These are phyloP conservation scores for Herpetotheres cachinnans DNA, from an alignment of 2,113 vertebrate genomes.

Conservation along the genomic window DNA sequence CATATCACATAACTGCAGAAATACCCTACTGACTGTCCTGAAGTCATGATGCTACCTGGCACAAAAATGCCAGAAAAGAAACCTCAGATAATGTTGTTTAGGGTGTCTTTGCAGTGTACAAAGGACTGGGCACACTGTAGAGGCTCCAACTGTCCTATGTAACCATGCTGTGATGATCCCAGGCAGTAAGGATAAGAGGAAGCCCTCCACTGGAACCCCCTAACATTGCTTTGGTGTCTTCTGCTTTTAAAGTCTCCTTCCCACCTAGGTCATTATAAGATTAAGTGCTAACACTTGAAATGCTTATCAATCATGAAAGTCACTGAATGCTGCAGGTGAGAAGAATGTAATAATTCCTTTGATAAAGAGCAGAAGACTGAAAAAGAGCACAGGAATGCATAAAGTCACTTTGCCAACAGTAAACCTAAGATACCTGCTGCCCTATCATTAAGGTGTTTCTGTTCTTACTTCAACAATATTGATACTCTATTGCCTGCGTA, in stretches of 20 bases:
- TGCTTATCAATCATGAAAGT: background rate
- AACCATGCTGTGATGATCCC: background rate
- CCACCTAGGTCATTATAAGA: background rate
- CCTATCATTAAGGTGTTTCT: background rate
- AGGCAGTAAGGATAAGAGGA: background rate
- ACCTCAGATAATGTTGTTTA: background rate
- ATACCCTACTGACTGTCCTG: background rate
- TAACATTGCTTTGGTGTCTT: background rate
- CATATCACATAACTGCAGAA: background rate
- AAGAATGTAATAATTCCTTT: background rate
- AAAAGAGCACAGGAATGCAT: fast-evolving
- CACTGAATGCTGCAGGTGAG: background rate
- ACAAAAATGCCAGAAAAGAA: background rate
- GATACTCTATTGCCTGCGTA: background rate
- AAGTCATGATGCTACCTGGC: background rate
- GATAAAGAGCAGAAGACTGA: background rate
- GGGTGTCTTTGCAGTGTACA: background rate
- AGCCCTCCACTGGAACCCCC: background rate
- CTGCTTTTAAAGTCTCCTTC: background rate
- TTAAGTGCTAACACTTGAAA: background rate
- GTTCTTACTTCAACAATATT: background rate
- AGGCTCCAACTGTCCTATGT: background rate
- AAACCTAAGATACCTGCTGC: background rate
- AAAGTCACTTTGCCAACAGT: background rate
- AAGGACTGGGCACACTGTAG: background rate